Conservation (phyloP, 2,113 vertebrate genomes). For the Paratilapia polleni region DNA sequence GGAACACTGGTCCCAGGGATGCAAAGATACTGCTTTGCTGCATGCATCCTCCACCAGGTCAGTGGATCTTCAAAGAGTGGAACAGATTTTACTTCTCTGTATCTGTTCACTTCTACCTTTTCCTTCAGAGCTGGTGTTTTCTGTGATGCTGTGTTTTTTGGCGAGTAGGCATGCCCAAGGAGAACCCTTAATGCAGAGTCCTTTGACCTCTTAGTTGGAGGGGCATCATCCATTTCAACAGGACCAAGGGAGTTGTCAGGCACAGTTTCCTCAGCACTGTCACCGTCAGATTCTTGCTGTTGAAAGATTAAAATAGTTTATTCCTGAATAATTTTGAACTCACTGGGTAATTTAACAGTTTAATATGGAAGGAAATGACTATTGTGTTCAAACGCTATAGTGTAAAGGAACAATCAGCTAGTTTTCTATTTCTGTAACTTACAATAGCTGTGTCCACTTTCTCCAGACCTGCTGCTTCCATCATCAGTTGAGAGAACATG, state of each 20-base stretch:
- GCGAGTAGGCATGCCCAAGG: background rate
- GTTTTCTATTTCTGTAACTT: background rate
- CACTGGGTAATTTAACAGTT: background rate
- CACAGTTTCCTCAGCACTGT: background rate
- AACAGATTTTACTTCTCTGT: accelerated
- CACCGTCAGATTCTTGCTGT: background rate
- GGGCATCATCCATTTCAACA: background rate
- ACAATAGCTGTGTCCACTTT: background rate
- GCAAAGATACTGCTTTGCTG: background rate
- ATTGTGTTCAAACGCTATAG: background rate
- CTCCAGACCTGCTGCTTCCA: background rate
- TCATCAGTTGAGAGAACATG: background rate
- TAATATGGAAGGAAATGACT: background rate
- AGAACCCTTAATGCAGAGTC: background rate
- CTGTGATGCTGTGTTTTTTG: background rate
- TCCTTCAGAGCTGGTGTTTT: background rate
- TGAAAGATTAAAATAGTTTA: background rate
- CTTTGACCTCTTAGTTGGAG: background rate
- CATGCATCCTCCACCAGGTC: background rate
- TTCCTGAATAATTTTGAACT: background rate
- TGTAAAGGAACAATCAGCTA: background rate
- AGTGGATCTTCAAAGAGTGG: background rate
- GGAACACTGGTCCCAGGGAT: background rate
- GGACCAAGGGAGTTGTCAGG: background rate
- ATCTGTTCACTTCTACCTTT: background rate